Evolutionary conservation across 2,797 vertebrate species (phyloP).

Genomic region (Schizopygopsis malacanthus): DNA sequence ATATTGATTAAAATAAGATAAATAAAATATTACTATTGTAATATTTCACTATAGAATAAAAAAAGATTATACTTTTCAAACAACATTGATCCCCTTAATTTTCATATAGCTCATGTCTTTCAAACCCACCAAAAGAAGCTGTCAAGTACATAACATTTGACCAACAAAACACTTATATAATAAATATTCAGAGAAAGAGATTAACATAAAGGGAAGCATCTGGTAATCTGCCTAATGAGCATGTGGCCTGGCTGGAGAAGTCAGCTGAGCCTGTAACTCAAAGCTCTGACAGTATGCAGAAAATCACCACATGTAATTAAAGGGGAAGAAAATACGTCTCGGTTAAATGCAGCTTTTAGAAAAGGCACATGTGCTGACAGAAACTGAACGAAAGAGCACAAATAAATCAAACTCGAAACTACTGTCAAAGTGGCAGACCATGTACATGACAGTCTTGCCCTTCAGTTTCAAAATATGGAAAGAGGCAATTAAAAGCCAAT

Average conservation of each 20-base stretch:
- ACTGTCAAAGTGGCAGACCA: neutral
- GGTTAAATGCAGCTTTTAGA: neutral
- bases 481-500: neutral
- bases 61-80: neutral
- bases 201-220: neutral
- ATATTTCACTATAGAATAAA: neutral
- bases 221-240: neutral
- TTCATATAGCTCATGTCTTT: neutral
- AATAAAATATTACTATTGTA: neutral
- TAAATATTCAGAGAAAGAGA: neutral
- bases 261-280: neutral
- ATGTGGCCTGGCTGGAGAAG: constrained; percentile 11
- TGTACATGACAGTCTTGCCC: neutral
- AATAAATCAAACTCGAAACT: neutral
- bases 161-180: neutral
- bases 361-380: neutral
- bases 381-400: neutral
- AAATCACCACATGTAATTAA: constrained; percentile 5
- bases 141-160: neutral
- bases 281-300: constrained; percentile 22
- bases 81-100: neutral
- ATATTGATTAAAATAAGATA: neutral
- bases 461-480: neutral
- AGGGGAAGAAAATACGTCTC: constrained; percentile 6
- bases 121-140: neutral